phyloP scores from a whole-genome alignment of 2,797 vertebrate species.

The Sebastes vulpes region DNA sequence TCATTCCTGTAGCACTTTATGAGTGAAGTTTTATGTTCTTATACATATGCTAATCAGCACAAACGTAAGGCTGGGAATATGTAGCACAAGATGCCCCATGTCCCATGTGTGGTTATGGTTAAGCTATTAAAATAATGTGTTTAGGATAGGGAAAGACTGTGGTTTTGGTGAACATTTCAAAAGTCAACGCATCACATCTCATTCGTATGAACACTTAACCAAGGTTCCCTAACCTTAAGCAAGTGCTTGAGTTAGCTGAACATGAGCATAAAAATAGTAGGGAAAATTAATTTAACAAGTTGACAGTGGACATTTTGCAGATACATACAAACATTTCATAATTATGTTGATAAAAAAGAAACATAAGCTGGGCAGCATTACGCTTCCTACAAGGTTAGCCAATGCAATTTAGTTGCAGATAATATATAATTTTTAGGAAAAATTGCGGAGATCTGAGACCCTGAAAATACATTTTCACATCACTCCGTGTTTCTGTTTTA shows the following conservation, averaged over 20 bases:
- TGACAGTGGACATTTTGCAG: not conserved
- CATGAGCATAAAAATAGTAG: not conserved
- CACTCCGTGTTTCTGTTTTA: not conserved
- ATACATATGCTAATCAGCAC: not conserved
- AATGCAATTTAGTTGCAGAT: not conserved
- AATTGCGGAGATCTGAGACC: not conserved
- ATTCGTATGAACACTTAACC: not conserved
- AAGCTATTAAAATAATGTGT: not conserved
- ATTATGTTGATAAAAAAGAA: not conserved
- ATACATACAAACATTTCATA: not conserved
- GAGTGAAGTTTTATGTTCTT: not conserved
- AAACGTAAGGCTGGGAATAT: not conserved
- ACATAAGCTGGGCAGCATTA: not conserved
- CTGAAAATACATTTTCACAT: not conserved
- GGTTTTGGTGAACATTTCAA: not conserved
- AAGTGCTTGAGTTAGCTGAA: not conserved
- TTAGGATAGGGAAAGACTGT: not conserved
- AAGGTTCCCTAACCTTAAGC: not conserved
- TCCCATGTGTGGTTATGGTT: not conserved
- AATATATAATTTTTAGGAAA: not conserved
- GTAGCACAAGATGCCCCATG: not conserved
- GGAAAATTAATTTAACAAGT: not conserved
- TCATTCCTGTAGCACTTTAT: no score
- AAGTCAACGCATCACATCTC: not conserved
- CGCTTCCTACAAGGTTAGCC: not conserved